These are phyloP conservation scores for Drosophila ananassae DNA, from an alignment of 1,140 invertebrate genomes.

Conservation along the genomic window DNA sequence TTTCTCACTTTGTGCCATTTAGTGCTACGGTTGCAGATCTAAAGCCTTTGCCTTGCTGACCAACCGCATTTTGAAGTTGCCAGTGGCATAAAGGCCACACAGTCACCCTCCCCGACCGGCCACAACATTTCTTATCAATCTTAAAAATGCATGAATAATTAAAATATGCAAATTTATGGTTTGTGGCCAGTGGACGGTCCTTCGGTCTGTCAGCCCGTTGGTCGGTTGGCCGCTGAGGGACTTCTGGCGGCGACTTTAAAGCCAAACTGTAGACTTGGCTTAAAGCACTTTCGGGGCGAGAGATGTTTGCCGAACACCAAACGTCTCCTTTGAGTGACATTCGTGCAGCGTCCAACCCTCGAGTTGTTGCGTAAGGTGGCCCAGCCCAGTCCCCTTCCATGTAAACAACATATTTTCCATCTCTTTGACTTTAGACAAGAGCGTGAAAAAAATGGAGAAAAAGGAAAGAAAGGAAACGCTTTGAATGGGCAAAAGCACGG, in stretches of 20 bases:
- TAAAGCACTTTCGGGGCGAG: constrained; percentile 36
- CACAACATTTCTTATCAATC: constrained; percentile 73
- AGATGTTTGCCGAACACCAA: constrained; percentile 55
- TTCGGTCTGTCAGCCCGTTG: neutral
- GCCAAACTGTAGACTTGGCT: constrained; percentile 35
- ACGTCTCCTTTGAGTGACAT: constrained; percentile 42
- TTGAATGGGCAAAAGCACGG: constrained; percentile 46
- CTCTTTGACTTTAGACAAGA: constrained; percentile 47
- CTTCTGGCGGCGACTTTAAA: constrained; percentile 44
- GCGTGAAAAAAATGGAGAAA: constrained; percentile 27
- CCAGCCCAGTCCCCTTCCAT: too few species aligned
- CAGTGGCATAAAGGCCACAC: constrained; percentile 20
- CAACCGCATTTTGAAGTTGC: constrained; percentile 24
- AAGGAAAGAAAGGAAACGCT: constrained; percentile 1
- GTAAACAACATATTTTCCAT: constrained; percentile 67
- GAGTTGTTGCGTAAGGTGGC: constrained; percentile 8
- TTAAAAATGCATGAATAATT: constrained; percentile 83
- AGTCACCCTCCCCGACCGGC: constrained; percentile 8
- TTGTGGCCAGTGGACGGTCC: constrained; percentile 54
- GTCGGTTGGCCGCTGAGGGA: constrained; percentile 5
- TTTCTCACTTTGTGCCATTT: constrained; percentile 14
- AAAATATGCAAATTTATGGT: constrained; percentile 77
- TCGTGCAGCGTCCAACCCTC: neutral
- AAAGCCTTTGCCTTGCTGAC: constrained; percentile 19
- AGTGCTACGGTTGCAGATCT: neutral